phyloP scores from a whole-genome alignment of 2,888 invertebrate genomes.

The Lapara coniferarum region DNA sequence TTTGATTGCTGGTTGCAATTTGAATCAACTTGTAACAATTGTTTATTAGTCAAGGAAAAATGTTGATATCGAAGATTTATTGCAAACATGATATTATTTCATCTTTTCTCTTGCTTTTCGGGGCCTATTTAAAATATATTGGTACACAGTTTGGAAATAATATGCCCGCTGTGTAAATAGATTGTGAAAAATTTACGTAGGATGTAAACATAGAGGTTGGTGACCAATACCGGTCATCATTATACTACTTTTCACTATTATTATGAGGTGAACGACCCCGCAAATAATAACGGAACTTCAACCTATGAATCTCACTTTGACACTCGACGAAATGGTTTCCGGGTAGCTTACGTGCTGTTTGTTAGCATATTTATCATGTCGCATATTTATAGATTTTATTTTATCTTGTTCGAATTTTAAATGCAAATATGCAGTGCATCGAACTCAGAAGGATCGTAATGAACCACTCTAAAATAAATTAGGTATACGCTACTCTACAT shows the following conservation, averaged over 20 bases:
- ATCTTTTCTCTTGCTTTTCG: too few relatives aligned
- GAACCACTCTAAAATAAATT: constrained; percentile 20
- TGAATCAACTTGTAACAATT: too few relatives aligned
- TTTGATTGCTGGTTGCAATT: too few relatives aligned
- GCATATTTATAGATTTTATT: constrained; percentile 19
- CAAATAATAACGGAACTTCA: constrained; percentile 52
- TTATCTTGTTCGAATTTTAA: constrained; percentile 21
- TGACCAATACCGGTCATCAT: constrained; percentile 2
- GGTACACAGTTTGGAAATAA: too few relatives aligned
- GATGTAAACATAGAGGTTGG: neutral
- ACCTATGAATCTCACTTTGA: constrained; percentile 55
- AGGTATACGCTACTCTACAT: neutral
- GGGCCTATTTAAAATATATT: too few relatives aligned
- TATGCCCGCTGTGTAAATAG: too few relatives aligned
- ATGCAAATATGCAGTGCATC: constrained; percentile 24
- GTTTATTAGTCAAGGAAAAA: too few relatives aligned
- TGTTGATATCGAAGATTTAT: too few relatives aligned
- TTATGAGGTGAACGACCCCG: constrained; percentile 52
- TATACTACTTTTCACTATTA: constrained; percentile 40
- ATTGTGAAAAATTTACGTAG: neutral
- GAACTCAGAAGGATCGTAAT: constrained; percentile 18
- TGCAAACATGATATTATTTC: too few relatives aligned
- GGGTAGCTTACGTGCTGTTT: constrained; percentile 3
- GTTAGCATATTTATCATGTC: constrained; percentile 15
- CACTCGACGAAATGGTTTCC: constrained; percentile 11